Base-by-base conservation (phyloP, 2,113 vertebrate species). In the Candoia aspera region DNA sequence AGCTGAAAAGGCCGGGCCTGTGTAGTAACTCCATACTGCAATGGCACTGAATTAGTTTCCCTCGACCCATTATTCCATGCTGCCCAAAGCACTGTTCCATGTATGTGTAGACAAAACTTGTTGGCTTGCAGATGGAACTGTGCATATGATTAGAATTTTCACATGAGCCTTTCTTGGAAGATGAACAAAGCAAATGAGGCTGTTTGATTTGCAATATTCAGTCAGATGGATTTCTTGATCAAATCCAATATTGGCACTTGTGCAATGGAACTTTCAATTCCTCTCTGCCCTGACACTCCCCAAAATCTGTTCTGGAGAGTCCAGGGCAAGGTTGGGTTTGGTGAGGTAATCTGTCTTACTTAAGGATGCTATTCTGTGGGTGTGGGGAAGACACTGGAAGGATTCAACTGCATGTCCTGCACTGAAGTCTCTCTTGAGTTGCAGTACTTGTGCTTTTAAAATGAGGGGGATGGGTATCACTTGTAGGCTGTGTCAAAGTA, bases 401-500 rank as follows among this genome's bases (percentile, higher is more conserved):
- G 49, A 85, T 86, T 29, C 46, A 54, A 53, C 13, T 54, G 12
- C 73, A 79, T 4, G 33, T 21, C 33, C 42, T 42, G 17, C 73
- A 42, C 73, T 79, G 21, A 79, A 79, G 15, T 79, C 17, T 58
- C 57, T 42, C 5, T 6, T 17, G 49, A 54, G 33, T 60, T 88
- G 10, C 42, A 8, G 87, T 85, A 93, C 93, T 86, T 93, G 73
- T 89, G 87, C 21, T 55, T 79, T 29, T 93, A 93, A 85, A 89
- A 96, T 90, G 79, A 91, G 68, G 91, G 79, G 85, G 54, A 54
- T 93, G 62, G 68, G 58, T 88, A 46, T 90, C 42, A 3, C 0
- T 0, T 21, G 92, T 95, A 37, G 54, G 89, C 89, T 88, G 54
- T 90, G 94, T 57, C 95, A 95, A 89, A 96, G 93, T 96, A 94